phyloP scores from a whole-genome alignment of 1,140 invertebrate species.

The Drosophila gunungcola region DNA sequence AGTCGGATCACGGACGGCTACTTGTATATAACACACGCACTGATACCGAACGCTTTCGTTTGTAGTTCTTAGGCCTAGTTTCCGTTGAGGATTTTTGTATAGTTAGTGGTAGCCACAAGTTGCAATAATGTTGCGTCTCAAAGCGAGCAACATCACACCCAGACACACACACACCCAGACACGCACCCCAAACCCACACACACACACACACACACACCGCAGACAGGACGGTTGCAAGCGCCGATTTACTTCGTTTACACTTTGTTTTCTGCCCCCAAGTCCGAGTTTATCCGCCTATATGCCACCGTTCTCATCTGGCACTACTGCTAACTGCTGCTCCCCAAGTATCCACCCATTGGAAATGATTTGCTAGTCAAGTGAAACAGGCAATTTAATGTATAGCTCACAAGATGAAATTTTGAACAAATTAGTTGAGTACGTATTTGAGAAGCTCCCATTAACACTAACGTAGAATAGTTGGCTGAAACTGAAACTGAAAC shows the following conservation, averaged over 20 bases:
- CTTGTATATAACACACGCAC: constrained; percentile 45
- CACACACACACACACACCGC: constrained; percentile 6
- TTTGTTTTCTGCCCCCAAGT: constrained; percentile 16
- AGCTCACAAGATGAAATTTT: constrained; percentile 53
- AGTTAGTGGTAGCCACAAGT: constrained; percentile 78
- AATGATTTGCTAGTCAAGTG: constrained; percentile 78
- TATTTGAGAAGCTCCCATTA: constrained; percentile 38
- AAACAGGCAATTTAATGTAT: constrained; percentile 74
- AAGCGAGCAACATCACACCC: constrained; percentile 75
- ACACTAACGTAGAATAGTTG: constrained; percentile 37
- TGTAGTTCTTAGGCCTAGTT: constrained; percentile 54
- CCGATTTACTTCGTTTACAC: constrained; percentile 28
- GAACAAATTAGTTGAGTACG: constrained; percentile 54
- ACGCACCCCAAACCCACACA: constrained; percentile 9
- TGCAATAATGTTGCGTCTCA: constrained; percentile 81
- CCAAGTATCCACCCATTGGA: constrained; percentile 42
- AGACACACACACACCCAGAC: constrained; percentile 29
- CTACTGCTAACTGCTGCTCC: constrained; percentile 10
- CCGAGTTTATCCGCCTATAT: neutral
- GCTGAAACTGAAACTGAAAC: constrained; percentile 14
- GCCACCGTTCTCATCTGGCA: constrained; percentile 15
- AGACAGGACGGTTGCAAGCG: constrained; percentile 21
- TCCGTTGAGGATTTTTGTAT: constrained; percentile 70
- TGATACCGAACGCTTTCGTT: constrained; percentile 57
- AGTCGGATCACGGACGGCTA: constrained; percentile 8